Percentiles rank a stretch among this genome's conserved stretches.
These are phyloP conservation scores for Reticulitermes speratus DNA, from an alignment of 1,140 invertebrate genomes.

Conservation along the genomic window DNA sequence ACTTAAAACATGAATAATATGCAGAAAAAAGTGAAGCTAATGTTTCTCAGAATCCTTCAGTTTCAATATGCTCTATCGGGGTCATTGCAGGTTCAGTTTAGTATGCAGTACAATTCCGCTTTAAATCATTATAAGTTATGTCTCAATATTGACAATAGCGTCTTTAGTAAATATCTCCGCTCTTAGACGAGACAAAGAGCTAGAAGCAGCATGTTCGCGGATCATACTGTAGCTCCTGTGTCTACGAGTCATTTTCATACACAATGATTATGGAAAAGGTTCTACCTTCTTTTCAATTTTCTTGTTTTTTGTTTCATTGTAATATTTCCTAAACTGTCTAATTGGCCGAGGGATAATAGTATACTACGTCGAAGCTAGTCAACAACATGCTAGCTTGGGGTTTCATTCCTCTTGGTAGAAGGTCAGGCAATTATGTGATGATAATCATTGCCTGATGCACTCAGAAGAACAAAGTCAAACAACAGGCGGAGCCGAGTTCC, in stretches of 20 bases:
- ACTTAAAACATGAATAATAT: background rate
- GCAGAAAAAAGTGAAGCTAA: background rate
- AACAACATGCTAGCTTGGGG: background rate
- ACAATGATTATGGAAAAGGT: background rate
- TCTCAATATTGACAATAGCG: too few species aligned
- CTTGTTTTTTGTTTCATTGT: background rate
- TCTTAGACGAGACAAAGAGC: too few species aligned
- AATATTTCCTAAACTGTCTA: conserved; percentile 17
- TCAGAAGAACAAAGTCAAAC: conserved; percentile 30
- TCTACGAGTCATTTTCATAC: background rate
- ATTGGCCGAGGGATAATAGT: conserved; percentile 10
- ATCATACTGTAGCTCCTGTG: background rate
- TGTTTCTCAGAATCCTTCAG: background rate
- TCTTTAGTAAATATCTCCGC: too few species aligned
- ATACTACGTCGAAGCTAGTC: background rate
- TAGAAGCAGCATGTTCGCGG: too few species aligned
- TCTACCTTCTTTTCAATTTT: background rate
- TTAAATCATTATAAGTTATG: too few species aligned
- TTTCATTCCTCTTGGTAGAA: background rate
- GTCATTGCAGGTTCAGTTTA: background rate
- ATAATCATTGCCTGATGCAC: conserved; percentile 26
- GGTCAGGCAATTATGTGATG: conserved; percentile 28
- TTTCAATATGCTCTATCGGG: background rate
- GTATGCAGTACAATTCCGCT: too few species aligned
- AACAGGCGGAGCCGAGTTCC: conserved; percentile 22